phyloP scores from a whole-genome alignment of 2,797 vertebrate species.

The Poeciliopsis gracilis region DNA sequence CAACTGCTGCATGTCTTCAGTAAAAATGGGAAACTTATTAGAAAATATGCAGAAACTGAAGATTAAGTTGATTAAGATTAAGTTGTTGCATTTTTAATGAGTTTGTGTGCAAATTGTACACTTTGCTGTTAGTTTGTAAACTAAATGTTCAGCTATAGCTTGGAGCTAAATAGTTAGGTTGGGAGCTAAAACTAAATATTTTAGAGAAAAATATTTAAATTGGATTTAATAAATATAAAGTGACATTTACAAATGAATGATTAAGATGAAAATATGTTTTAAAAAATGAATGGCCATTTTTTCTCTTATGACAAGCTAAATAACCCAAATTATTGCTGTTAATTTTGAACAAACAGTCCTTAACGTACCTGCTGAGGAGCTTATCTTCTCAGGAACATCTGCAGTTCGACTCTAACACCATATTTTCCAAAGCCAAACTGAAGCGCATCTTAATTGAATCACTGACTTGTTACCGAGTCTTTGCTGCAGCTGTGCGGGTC shows the following conservation, averaged over 20 bases:
- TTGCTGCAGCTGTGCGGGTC: slow-evolving; percentile 55
- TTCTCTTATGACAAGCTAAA: neutral
- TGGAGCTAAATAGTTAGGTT: too few species aligned
- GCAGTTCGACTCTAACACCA: too few species aligned
- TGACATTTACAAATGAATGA: neutral
- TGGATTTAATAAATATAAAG: neutral
- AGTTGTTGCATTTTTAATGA: neutral
- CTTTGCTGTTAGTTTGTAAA: neutral
- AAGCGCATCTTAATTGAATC: neutral
- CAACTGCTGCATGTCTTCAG: neutral
- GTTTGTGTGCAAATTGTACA: neutral
- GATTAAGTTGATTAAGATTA: neutral
- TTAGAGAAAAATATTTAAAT: neutral
- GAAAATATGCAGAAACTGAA: neutral
- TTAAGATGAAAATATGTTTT: too few species aligned
- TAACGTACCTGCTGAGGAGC: neutral
- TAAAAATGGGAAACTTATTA: neutral
- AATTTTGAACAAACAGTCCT: neutral
- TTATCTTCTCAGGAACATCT: neutral
- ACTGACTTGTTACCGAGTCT: slow-evolving; percentile 14
- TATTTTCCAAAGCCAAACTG: neutral
- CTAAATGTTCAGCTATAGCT: too few species aligned
- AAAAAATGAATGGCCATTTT: too few species aligned
- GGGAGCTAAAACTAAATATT: neutral
- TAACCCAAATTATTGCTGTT: neutral